Conservation (phyloP, 30 jellyfish, hydroid and myxozoan species). For the Morbakka virulenta region DNA sequence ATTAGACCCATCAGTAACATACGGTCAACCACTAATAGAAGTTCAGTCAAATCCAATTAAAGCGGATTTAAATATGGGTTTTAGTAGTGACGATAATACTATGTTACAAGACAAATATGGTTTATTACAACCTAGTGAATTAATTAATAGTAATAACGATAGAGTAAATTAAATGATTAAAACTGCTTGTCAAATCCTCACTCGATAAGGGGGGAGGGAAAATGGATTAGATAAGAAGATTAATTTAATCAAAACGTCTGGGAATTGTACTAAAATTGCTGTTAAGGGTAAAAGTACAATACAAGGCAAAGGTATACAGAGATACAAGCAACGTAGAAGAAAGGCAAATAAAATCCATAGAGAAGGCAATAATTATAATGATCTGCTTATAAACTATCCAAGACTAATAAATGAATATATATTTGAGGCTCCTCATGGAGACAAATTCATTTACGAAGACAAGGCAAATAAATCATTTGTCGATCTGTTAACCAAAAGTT, state of each 20-base stretch:
- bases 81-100: too few species aligned
- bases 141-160: too few species aligned
- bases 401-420: constrained; percentile 1
- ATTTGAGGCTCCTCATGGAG: constrained; percentile 20
- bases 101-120: too few species aligned
- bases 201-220: too few species aligned
- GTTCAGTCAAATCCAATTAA: too few species aligned
- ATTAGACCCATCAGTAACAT: too few species aligned
- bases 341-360: not conserved
- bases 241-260: too few species aligned
- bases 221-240: not conserved
- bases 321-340: constrained; percentile 6
- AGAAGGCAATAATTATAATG: constrained; percentile 6
- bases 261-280: not conserved
- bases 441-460: constrained; percentile 10
- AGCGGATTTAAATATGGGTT: too few species aligned
- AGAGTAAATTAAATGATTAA: too few species aligned
- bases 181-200: too few species aligned
- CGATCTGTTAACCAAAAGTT: constrained; percentile 30
- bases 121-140: too few species aligned
- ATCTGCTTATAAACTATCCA: constrained; percentile 13
- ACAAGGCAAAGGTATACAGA: not conserved
- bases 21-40: too few species aligned
- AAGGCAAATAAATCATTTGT: constrained; percentile 10
- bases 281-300: not conserved